phyloP scores from a whole-genome alignment of 2,888 invertebrate genomes.

The Alitta virens region DNA sequence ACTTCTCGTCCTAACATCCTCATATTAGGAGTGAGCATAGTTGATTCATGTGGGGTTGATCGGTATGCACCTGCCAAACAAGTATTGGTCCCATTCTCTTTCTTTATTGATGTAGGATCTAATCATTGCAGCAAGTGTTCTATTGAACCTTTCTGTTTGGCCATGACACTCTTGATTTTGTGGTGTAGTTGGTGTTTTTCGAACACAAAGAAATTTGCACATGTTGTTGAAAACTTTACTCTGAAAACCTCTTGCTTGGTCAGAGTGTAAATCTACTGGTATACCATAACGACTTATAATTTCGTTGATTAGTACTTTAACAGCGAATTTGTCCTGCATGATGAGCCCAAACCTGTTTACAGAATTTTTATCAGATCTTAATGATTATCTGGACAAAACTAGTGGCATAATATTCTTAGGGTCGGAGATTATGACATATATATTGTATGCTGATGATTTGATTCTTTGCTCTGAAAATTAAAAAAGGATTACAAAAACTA shows the following conservation, averaged over 20 bases:
- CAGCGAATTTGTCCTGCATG: too few relatives aligned
- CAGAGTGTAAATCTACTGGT: background rate
- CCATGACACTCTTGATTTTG: slow-evolving; percentile 25
- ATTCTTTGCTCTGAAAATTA: too few relatives aligned
- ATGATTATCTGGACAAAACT: too few relatives aligned
- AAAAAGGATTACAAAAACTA: too few relatives aligned
- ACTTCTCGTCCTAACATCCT: slow-evolving; percentile 25
- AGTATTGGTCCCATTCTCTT: slow-evolving; percentile 24
- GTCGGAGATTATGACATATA: too few relatives aligned
- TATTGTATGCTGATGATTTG: too few relatives aligned
- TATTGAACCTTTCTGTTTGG: slow-evolving; percentile 24
- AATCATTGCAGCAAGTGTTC: slow-evolving; percentile 22
- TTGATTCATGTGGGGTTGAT: slow-evolving; percentile 21
- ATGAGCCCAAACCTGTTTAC: too few relatives aligned
- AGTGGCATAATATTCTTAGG: too few relatives aligned
- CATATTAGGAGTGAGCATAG: slow-evolving; percentile 25
- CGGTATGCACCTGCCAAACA: slow-evolving; percentile 26
- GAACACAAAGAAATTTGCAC: background rate
- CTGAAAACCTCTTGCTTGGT: background rate
- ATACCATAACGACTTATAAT: background rate
- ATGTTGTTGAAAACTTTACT: background rate
- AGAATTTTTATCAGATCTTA: too few relatives aligned
- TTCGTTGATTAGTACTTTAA: background rate
- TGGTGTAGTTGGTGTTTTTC: slow-evolving; percentile 22
- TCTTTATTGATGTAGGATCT: slow-evolving; percentile 21